phyloP scores from a whole-genome alignment of 2,797 vertebrate genomes.

The Anableps anableps region DNA sequence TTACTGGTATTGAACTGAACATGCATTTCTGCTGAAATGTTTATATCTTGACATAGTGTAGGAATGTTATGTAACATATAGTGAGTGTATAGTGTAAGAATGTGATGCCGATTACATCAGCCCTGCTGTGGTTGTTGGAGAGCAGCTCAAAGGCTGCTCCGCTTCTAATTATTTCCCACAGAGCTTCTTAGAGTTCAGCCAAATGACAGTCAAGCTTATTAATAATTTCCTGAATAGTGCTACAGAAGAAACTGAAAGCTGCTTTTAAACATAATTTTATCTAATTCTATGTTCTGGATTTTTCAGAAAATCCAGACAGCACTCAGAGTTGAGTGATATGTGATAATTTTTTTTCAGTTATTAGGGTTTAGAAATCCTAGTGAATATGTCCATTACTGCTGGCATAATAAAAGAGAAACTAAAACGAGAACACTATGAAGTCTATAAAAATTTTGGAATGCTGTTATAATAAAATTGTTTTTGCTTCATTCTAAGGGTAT shows the following conservation, averaged over 20 bases:
- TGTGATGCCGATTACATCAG: constrained; percentile 27
- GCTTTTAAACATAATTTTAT: neutral
- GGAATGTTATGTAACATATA: constrained; percentile 14
- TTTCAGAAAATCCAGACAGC: neutral
- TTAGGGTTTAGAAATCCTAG: neutral
- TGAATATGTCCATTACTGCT: neutral
- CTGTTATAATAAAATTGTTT: neutral
- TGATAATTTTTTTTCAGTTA: too few relatives aligned
- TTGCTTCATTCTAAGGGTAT: neutral
- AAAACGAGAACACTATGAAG: neutral
- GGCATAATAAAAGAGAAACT: neutral
- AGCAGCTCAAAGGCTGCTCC: neutral
- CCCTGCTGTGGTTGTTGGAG: constrained; percentile 10
- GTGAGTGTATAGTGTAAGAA: constrained; percentile 14
- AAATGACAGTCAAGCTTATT: constrained; percentile 28
- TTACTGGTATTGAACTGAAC: neutral
- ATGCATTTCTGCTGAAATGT: neutral
- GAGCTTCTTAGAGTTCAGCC: constrained; percentile 36
- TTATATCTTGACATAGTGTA: constrained; percentile 1
- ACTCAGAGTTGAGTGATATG: neutral
- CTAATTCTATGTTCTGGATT: neutral
- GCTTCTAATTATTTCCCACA: constrained; percentile 40
- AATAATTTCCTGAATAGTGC: neutral
- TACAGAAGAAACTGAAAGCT: neutral
- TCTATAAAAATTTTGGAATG: neutral